Conservation (phyloP, 1,140 invertebrate species). For the Delia radicum region DNA sequence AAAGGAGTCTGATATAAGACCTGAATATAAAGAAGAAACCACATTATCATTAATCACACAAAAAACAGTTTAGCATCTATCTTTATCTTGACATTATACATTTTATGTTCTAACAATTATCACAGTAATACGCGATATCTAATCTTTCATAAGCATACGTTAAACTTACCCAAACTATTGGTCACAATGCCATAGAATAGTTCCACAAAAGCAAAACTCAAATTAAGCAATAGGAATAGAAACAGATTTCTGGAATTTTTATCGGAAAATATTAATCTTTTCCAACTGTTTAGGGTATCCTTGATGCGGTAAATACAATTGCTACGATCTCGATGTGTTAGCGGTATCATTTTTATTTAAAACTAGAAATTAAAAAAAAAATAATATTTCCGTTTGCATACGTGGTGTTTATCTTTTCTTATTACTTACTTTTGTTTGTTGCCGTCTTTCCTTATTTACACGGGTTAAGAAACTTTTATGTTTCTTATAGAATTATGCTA, state of each 20-base stretch:
- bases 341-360: constrained; percentile 60
- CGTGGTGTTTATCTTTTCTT: constrained; percentile 9
- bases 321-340: constrained; percentile 74
- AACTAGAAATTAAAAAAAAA: not conserved
- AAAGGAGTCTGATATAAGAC: constrained; percentile 96
- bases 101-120: not conserved
- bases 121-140: not conserved
- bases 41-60: not conserved
- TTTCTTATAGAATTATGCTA: not conserved
- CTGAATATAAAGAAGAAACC: constrained; percentile 53
- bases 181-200: constrained; percentile 94
- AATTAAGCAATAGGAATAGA: constrained; percentile 89
- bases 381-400: constrained; percentile 5
- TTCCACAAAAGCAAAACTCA: constrained; percentile 96
- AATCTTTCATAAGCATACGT: not conserved
- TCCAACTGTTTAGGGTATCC: constrained; percentile 73
- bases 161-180: constrained; percentile 77
- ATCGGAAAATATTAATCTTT: constrained; percentile 90
- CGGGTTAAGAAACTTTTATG: not conserved
- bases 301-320: constrained; percentile 65
- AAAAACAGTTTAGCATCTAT: no score
- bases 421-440: constrained; percentile 8
- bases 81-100: not conserved
- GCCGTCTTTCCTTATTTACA: not conserved
- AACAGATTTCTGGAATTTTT: constrained; percentile 92